A percentile compares a stretch with the other conserved stretches of the same genome.
Conservation (phyloP, 2,888 invertebrate species). For the Octonoba sinensis region DNA sequence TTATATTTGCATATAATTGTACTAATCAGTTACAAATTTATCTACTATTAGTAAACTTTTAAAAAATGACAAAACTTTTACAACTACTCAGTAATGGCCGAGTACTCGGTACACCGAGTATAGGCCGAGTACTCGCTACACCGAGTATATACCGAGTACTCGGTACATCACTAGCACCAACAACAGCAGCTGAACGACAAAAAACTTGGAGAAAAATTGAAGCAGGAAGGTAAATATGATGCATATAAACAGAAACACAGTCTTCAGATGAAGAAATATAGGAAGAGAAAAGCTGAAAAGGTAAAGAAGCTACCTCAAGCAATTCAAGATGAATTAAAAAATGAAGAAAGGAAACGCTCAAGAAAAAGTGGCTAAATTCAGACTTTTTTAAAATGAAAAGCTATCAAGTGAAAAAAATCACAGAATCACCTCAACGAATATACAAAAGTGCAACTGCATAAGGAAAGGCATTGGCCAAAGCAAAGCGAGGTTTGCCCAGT, state of each 20-base stretch:
- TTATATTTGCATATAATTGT: too few relatives aligned
- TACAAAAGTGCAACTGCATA: background rate
- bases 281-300: constrained; percentile 5
- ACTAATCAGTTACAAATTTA: too few relatives aligned
- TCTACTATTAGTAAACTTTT: too few relatives aligned
- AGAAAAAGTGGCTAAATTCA: constrained; percentile 13
- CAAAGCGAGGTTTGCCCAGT: background rate
- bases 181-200: constrained; percentile 7
- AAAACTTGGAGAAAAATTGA: constrained; percentile 10
- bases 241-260: background rate
- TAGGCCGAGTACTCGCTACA: too few relatives aligned
- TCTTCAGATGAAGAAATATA: background rate
- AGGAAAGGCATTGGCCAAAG: constrained; percentile 12
- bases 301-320: background rate
- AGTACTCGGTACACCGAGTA: too few relatives aligned
- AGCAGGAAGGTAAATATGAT: constrained; percentile 11
- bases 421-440: background rate
- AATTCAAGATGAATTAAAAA: constrained; percentile 5
- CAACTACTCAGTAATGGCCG: too few relatives aligned
- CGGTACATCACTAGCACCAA: background rate
- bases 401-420: background rate
- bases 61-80: too few relatives aligned
- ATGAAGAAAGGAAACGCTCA: background rate
- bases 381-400: background rate
- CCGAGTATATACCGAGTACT: too few relatives aligned